Base-by-base conservation (phyloP, 1,140 invertebrate genomes). In the Magallana ariakensis region DNA sequence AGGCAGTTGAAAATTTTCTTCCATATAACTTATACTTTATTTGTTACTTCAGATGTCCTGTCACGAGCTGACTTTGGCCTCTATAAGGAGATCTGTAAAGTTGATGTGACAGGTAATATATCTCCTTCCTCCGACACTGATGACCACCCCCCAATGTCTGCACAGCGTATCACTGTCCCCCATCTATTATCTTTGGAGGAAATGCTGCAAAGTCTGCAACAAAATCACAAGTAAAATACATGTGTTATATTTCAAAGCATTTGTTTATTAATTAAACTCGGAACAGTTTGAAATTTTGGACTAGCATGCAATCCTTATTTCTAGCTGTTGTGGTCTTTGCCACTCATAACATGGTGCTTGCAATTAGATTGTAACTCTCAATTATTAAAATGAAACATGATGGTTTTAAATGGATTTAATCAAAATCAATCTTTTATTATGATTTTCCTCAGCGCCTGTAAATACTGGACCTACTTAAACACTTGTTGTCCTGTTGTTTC, bases 401-500 rank as follows among this genome's bases (percentile, higher is more conserved):
- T 46, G 33, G 33, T 46, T 46, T 46, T 46, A 46, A 46, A 46
- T 46, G 33, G 33, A 46, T 46, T 46, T 5, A 46, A 46, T 46
- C 33, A 46, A 46, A 46, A 46, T 46, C 2, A 4, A 4, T 46
- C 33, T 46, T 75, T 75, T 13, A 33, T 75, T 75, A 10, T 19
- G 9, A 26, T 10, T 22, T 75, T 26, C 9, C 33, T 75, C 33
- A 75, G 66, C 9, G 11, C 22, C 66, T 75, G 19, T 75, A 75
- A 6, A 2, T 75, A 75, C 33, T 33, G 22, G 15, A 26, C 22
- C 1, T 75, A 26, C 22, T 26, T 75, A 13, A 19, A 75, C 4
- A 75, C 66, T 10, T 75, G 66, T 19, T 75, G 66, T 75, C 66
- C 66, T 26, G 66, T 75, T 22, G 19, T 22, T 11, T 75, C 66